Conservation (phyloP, 2,888 invertebrate genomes). For the Gortyna flavago region DNA sequence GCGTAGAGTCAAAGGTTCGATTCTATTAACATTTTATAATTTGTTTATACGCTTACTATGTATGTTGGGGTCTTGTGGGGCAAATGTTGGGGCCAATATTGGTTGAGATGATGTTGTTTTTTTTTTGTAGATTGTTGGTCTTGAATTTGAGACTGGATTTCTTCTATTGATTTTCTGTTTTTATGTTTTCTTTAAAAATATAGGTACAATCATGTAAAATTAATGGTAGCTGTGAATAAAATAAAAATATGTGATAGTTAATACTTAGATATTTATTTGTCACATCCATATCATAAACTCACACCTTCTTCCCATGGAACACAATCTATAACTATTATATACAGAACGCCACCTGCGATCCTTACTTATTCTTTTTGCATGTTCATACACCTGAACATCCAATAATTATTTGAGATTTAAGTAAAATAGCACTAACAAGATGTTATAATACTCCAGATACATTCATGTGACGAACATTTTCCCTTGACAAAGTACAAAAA, state of each 20-base stretch:
- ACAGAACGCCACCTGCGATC: no score
- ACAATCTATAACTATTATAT: no score
- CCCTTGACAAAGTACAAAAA: neutral
- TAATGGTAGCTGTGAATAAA: neutral
- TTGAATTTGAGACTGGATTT: neutral
- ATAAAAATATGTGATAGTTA: neutral
- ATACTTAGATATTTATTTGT: neutral
- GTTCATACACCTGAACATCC: no score
- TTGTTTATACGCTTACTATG: constrained; percentile 75
- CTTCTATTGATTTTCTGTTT: neutral
- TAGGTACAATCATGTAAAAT: neutral
- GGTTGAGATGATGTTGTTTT: neutral
- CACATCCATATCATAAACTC: neutral
- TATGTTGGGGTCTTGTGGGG: constrained; percentile 25
- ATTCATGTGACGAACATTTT: neutral
- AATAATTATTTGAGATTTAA: neutral
- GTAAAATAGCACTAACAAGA: neutral
- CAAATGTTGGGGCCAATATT: constrained; percentile 53
- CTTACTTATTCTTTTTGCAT: no score
- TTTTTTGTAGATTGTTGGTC: neutral
- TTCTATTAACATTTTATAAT: constrained; percentile 87
- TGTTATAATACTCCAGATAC: neutral
- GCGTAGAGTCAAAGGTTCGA: constrained; percentile 83
- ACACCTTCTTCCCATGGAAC: no score
- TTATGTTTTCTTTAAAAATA: neutral